Evolutionary conservation across 2,113 vertebrate genomes (phyloP), one percentile per base, ranked within the genome.

Genomic region (Acanthochromis polyacanthus): DNA sequence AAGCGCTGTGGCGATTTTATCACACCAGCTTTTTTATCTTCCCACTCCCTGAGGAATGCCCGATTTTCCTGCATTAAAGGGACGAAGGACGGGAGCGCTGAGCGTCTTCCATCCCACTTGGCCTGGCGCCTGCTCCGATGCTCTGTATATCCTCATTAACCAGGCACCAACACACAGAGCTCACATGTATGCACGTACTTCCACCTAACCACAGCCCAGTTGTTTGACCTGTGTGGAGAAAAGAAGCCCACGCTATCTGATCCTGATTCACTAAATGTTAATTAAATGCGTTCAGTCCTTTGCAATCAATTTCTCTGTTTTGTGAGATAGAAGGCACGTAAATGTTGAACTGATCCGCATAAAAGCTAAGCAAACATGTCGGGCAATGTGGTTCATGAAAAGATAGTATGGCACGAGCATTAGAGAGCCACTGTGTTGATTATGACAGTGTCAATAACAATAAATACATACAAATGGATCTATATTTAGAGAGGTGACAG

Each of bases 71-170:
- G 57, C 68, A 70, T 88, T 81, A 83, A 69, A 87, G 52, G 32
- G 71, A 80, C 10, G 67, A 79, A 62, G 79, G 25, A 25, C 25
- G 25, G 25, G 80, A 30, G 58, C 45, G 12, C 66, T 16, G 55
- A 71, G 66, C 60, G 55, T 74, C 78, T 22, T 74, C 66, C 71
- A n/a, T 79, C 83, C 73, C 70, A n/a, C 68, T 73, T 89, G 89
- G 92, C 85, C 64, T 6, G 36, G 30, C 28, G 89, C 89, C 90
- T 43, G 25, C 78, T 77, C 66, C 65, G 71, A 87, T 89, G 85
- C 80, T 83, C 63, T 83, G 63, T 78, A 89, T 75, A 72, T 87
- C 84, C 84, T 87, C 80, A 91, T 91, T 91, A 92, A 79, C 50
- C 68, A 55, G 55, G 52, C 28, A 14, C 56, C 82, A 64, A 82